Percentiles rank a stretch among this genome's conserved stretches.
Evolutionary conservation across 2,888 invertebrate species (phyloP).

Genomic region (Linnaemya vulpina): DNA sequence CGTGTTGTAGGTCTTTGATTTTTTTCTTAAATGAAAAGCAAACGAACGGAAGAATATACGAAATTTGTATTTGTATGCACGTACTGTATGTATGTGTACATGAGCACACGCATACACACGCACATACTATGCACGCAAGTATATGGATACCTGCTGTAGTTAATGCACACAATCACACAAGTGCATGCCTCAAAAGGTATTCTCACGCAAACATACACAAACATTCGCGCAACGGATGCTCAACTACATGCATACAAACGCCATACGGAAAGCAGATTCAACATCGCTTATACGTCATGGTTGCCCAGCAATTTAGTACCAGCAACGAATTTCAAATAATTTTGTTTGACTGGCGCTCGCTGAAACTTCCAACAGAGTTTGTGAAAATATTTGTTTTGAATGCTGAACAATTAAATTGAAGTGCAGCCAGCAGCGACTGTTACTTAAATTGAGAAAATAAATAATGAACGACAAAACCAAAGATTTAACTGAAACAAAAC

Average conservation of each 20-base stretch:
- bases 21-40: slow-evolving; percentile 31
- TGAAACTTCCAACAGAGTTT: slow-evolving; percentile 26
- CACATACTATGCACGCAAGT: neutral
- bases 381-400: slow-evolving; percentile 34
- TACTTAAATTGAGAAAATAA: slow-evolving; percentile 41
- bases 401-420: slow-evolving; percentile 19
- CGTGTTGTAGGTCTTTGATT: too few relatives aligned
- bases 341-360: slow-evolving; percentile 2
- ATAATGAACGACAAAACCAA: slow-evolving; percentile 40
- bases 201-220: neutral
- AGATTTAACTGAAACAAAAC: slow-evolving; percentile 31
- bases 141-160: neutral
- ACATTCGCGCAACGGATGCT: neutral
- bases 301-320: slow-evolving; percentile 21
- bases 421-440: slow-evolving; percentile 26
- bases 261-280: slow-evolving; percentile 22
- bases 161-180: slow-evolving; percentile 2
- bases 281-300: slow-evolving; percentile 67
- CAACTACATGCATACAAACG: neutral
- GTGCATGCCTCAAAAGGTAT: neutral
- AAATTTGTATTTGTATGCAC: neutral
- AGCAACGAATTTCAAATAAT: neutral
- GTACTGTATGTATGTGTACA: neutral
- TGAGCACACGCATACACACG: neutral
- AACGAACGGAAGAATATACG: neutral